Conservation (phyloP, 2,888 invertebrate species). For the Lepeophtheirus nordmannii region DNA sequence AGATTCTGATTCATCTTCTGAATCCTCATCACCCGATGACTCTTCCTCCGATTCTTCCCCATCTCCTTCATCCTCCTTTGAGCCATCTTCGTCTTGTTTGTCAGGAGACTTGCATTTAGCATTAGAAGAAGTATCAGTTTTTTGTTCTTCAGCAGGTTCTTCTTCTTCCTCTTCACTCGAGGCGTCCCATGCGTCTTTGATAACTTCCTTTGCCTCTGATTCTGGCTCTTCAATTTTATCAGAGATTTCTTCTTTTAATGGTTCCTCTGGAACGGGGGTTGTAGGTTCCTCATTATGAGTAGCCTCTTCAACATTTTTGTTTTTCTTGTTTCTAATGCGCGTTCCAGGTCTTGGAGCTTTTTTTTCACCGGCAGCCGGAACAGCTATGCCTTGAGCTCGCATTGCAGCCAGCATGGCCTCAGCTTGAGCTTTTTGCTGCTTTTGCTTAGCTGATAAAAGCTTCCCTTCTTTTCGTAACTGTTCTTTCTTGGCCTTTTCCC, state of each 20-base stretch:
- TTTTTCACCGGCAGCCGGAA: slow-evolving; percentile 49
- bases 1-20: neutral
- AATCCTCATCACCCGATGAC: slow-evolving; percentile 23
- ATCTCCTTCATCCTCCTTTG: slow-evolving; percentile 25
- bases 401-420: slow-evolving; percentile 73
- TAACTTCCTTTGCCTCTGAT: slow-evolving; percentile 22
- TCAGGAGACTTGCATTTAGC: slow-evolving; percentile 18
- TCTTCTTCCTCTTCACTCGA: slow-evolving; percentile 21
- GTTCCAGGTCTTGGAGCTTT: slow-evolving; percentile 46
- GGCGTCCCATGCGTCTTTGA: slow-evolving; percentile 26
- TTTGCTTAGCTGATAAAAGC: slow-evolving; percentile 78
- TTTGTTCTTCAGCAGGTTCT: slow-evolving; percentile 25
- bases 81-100: neutral
- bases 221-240: slow-evolving; percentile 25
- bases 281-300: slow-evolving; percentile 39
- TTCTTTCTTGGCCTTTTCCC: slow-evolving; percentile 81
- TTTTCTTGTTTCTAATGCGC: slow-evolving; percentile 52
- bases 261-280: slow-evolving; percentile 26
- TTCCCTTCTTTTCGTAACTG: slow-evolving; percentile 92
- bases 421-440: slow-evolving; percentile 70
- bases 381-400: slow-evolving; percentile 60
- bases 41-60: slow-evolving; percentile 25
- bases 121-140: slow-evolving; percentile 9
- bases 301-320: slow-evolving; percentile 48
- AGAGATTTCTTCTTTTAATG: slow-evolving; percentile 25